These are phyloP conservation scores for Clitarchus hookeri DNA, from an alignment of 2,888 invertebrate species.

Conservation along the genomic window DNA sequence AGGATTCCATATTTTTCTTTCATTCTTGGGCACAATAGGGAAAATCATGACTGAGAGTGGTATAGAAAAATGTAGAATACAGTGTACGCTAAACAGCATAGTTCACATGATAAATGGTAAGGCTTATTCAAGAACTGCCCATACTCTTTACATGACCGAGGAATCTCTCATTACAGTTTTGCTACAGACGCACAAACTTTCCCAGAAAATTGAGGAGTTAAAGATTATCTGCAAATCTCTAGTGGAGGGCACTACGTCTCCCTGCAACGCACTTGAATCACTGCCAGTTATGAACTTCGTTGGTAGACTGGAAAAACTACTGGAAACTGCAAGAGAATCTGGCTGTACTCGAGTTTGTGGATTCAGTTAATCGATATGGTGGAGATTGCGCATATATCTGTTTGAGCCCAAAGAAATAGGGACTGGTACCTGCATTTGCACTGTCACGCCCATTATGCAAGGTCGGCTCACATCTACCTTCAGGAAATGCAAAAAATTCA, in stretches of 20 bases:
- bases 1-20: not conserved
- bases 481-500: not conserved
- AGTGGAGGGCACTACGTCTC: too few relatives aligned
- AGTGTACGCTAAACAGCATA: not conserved
- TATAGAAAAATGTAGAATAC: not conserved
- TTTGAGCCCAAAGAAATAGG: not conserved
- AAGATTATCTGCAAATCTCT: not conserved
- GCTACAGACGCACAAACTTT: not conserved
- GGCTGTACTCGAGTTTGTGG: not conserved
- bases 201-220: not conserved
- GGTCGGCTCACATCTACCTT: not conserved
- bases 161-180: not conserved
- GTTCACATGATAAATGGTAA: not conserved
- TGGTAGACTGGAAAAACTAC: not conserved
- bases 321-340: not conserved
- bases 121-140: not conserved
- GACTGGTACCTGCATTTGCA: not conserved
- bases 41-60: not conserved
- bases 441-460: slow-evolving; percentile 15
- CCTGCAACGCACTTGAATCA: not conserved
- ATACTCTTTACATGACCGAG: not conserved
- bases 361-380: slow-evolving; percentile 16
- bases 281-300: too few relatives aligned
- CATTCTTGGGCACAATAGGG: not conserved
- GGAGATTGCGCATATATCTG: not conserved